phyloP scores from a whole-genome alignment of 2,113 vertebrate species.

The Formicarius rufipectus region DNA sequence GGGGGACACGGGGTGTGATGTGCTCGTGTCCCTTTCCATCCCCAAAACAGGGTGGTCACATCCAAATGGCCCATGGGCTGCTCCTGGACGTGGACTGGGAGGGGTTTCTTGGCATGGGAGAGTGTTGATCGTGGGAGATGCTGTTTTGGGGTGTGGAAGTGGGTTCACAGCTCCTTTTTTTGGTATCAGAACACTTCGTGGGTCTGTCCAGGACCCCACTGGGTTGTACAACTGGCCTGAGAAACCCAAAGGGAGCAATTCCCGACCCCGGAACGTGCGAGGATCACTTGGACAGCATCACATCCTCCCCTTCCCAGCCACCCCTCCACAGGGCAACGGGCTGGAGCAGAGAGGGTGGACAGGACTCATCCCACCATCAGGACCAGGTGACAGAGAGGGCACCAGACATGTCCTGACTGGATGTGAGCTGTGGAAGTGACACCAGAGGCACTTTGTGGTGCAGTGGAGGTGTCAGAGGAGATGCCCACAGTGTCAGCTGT shows the following conservation, averaged over 20 bases:
- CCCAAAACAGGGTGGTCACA: not conserved
- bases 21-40: not conserved
- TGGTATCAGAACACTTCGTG: not conserved
- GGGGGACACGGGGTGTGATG: fast-evolving
- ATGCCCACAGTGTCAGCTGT: fast-evolving
- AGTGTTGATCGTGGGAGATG: not conserved
- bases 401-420: fast-evolving
- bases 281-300: not conserved
- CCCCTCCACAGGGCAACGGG: not conserved
- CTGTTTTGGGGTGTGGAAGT: not conserved
- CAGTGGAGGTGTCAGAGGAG: not conserved
- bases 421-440: not conserved
- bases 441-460: not conserved
- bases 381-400: not conserved
- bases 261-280: not conserved
- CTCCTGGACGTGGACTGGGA: not conserved
- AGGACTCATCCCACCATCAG: not conserved
- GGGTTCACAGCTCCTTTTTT: not conserved
- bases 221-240: fast-evolving
- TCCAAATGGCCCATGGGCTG: not conserved
- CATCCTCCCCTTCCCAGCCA: not conserved
- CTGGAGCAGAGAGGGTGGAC: not conserved
- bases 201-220: no score
- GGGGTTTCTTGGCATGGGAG: not conserved
- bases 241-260: not conserved